These are phyloP conservation scores for Coboldia fuscipes DNA, from an alignment of 1,140 invertebrate genomes.

Conservation along the genomic window DNA sequence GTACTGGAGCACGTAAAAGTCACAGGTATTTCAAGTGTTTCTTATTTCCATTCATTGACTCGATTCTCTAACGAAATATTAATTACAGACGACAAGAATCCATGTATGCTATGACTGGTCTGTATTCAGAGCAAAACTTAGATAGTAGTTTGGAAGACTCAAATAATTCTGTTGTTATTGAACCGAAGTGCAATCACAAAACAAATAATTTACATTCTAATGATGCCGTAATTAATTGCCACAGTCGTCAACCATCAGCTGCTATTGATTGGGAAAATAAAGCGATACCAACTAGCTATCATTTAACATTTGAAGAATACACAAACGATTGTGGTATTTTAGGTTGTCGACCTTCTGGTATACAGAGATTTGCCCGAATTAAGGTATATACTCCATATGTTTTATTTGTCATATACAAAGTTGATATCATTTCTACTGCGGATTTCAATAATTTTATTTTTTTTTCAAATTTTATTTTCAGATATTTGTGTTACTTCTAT, in stretches of 20 bases:
- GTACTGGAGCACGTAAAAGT: no score
- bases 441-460: slow-evolving; percentile 3
- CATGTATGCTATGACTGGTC: slow-evolving; percentile 70
- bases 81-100: slow-evolving; percentile 46
- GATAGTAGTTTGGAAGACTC: slow-evolving; percentile 23
- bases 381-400: slow-evolving; percentile 30
- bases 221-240: slow-evolving; percentile 41
- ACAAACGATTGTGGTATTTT: slow-evolving; percentile 64
- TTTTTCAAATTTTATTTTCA: slow-evolving; percentile 24
- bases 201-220: not conserved
- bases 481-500: slow-evolving; percentile 81
- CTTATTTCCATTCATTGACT: no score
- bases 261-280: slow-evolving; percentile 37
- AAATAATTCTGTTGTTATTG: slow-evolving; percentile 1
- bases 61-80: not conserved
- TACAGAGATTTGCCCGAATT: slow-evolving; percentile 66
- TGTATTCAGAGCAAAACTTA: slow-evolving; percentile 45
- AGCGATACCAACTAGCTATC: slow-evolving; percentile 4
- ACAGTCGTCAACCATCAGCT: slow-evolving; percentile 52
- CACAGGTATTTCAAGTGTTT: no score
- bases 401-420: slow-evolving; percentile 2
- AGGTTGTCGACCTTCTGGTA: slow-evolving; percentile 51
- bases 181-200: slow-evolving; percentile 2
- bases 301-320: slow-evolving; percentile 17
- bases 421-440: slow-evolving; percentile 1